These are phyloP conservation scores for Rhegmatorhina hoffmannsi DNA, from an alignment of 2,113 vertebrate species.

Conservation along the genomic window DNA sequence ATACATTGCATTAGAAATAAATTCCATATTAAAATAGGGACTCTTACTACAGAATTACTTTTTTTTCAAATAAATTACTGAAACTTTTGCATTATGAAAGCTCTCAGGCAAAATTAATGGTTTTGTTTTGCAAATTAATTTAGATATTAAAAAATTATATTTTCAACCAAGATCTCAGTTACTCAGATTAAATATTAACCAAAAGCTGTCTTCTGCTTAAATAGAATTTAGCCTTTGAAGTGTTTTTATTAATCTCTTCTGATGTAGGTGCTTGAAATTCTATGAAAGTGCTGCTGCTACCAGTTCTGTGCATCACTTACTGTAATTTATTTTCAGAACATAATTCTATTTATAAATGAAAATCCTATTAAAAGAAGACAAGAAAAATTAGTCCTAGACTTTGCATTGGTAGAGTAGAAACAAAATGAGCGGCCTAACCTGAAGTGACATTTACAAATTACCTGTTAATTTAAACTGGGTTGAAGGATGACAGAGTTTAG, in stretches of 20 bases:
- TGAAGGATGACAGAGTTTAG: conserved; percentile 99
- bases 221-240: conserved; percentile 90
- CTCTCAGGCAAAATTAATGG: conserved; percentile 86
- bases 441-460: conserved; percentile 99
- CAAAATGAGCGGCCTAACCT: conserved; percentile 99
- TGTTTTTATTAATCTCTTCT: conserved; percentile 89
- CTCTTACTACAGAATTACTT: conserved; percentile 74
- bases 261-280: conserved; percentile 87
- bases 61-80: conserved; percentile 79
- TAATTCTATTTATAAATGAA: conserved; percentile 99
- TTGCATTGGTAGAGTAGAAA: conserved; percentile 94
- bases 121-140: conserved; percentile 90
- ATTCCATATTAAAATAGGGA: conserved; percentile 76
- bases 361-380: conserved; percentile 98
- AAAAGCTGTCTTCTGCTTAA: conserved; percentile 86
- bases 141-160: conserved; percentile 90
- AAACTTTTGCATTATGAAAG: conserved; percentile 83
- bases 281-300: conserved; percentile 80
- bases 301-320: conserved; percentile 90
- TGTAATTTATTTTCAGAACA: conserved; percentile 98
- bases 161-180: conserved; percentile 92
- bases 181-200: conserved; percentile 91
- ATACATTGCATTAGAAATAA: conserved; percentile 76
- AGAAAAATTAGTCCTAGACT: conserved; percentile 94
- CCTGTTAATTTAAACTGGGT: conserved; percentile 99